A percentile compares a stretch with the other conserved stretches of the same genome.
These are phyloP conservation scores for Platalea minor DNA, from an alignment of 2,797 vertebrate species.

Conservation along the genomic window DNA sequence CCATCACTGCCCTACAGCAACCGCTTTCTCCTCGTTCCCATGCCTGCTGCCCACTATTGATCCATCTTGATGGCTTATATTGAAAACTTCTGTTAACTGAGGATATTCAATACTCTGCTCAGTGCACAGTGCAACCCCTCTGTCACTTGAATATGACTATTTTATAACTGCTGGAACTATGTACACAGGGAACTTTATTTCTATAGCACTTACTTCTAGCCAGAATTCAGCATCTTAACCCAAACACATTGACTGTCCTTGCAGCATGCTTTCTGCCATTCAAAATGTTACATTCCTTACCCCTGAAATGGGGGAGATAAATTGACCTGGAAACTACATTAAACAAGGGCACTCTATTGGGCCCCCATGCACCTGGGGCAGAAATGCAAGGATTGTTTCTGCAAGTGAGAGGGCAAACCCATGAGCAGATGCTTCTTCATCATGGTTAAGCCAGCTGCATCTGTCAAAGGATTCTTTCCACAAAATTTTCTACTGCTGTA, in stretches of 20 bases:
- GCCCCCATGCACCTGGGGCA: too few species aligned
- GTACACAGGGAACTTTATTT: neutral
- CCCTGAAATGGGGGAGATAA: neutral
- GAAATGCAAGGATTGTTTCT: neutral
- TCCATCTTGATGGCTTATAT: neutral
- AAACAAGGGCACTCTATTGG: neutral
- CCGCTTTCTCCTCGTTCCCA: rapidly evolving
- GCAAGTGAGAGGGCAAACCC: neutral
- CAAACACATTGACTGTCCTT: neutral
- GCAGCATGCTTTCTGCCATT: neutral
- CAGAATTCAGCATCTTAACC: neutral
- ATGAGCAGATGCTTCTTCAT: neutral
- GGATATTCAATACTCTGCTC: neutral
- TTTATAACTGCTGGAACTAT: neutral
- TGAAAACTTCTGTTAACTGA: neutral
- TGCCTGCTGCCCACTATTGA: neutral
- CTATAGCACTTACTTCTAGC: neutral
- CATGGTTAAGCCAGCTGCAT: neutral
- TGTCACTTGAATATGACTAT: neutral
- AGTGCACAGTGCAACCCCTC: too few species aligned
- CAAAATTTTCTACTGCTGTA: neutral
- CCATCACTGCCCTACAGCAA: too few species aligned
- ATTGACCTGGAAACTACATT: neutral
- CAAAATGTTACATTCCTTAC: neutral
- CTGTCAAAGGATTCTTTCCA: neutral